Conservation (phyloP, 2,113 vertebrate genomes). For the Mastomys natalensis region DNA sequence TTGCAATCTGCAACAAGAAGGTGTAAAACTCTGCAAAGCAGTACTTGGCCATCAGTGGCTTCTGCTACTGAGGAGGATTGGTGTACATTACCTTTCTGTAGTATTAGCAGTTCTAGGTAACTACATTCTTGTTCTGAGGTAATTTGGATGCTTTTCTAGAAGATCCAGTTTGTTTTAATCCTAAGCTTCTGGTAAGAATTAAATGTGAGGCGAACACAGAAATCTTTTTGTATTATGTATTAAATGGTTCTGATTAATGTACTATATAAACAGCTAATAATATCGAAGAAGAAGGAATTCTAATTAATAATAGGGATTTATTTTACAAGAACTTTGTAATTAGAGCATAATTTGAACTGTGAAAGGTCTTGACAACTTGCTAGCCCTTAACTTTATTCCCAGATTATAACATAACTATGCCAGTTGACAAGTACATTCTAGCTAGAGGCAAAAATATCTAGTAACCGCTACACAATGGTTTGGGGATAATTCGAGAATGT, state of each 20-base stretch:
- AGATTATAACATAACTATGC: background rate
- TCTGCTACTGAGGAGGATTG: background rate
- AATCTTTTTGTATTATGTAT: background rate
- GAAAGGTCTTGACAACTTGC: conserved; percentile 16
- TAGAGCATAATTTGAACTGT: background rate
- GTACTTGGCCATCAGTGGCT: background rate
- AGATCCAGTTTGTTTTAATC: background rate
- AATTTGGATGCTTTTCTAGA: background rate
- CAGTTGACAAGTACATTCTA: background rate
- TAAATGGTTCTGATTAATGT: background rate
- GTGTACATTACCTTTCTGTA: background rate
- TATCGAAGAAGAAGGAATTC: background rate
- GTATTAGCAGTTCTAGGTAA: background rate
- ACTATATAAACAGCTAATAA: background rate
- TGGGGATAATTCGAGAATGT: background rate
- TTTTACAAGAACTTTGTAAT: background rate
- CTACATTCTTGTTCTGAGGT: background rate
- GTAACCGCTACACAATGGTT: background rate
- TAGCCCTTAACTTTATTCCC: background rate
- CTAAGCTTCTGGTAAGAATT: background rate
- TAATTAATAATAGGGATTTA: background rate
- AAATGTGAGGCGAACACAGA: background rate
- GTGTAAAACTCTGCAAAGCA: background rate
- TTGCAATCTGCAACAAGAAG: background rate
- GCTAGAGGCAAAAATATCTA: background rate